Conservation (phyloP, 2,888 invertebrate species). For the Rutpela maculata region DNA sequence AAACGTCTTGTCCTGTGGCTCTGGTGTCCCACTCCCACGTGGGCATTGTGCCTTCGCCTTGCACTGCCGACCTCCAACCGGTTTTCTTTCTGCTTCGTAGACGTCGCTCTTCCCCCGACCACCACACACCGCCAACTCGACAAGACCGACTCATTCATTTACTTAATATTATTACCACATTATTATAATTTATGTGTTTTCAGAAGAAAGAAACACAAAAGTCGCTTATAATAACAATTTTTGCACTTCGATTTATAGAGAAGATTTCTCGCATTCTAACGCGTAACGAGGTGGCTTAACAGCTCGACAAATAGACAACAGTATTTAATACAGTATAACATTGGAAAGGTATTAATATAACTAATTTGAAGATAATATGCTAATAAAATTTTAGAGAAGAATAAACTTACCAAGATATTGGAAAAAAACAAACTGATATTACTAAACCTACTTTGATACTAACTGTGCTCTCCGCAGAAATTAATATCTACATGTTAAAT, state of each 20-base stretch:
- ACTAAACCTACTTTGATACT: too few relatives aligned
- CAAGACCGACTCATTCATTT: slow-evolving; percentile 47
- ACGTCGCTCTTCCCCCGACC: slow-evolving; percentile 54
- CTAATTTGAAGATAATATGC: too few relatives aligned
- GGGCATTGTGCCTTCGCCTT: slow-evolving; percentile 57
- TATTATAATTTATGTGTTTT: slow-evolving; percentile 41
- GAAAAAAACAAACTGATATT: too few relatives aligned
- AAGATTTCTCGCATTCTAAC: background rate
- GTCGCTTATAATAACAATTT: slow-evolving; percentile 30
- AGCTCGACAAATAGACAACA: background rate
- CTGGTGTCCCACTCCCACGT: slow-evolving; percentile 56
- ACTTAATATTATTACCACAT: slow-evolving; percentile 45
- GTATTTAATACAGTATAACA: too few relatives aligned
- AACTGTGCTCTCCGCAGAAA: too few relatives aligned
- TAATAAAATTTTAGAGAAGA: too few relatives aligned
- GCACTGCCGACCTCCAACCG: slow-evolving; percentile 66
- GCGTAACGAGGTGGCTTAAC: background rate
- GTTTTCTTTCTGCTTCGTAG: slow-evolving; percentile 62
- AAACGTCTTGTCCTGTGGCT: slow-evolving; percentile 42
- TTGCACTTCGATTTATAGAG: slow-evolving; percentile 14
- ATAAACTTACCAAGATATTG: too few relatives aligned
- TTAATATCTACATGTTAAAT: too few relatives aligned
- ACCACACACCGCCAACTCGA: slow-evolving; percentile 47
- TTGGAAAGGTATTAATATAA: too few relatives aligned
- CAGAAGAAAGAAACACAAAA: slow-evolving; percentile 26